phyloP scores from a whole-genome alignment of 2,113 vertebrate species.

The Melanerpes aurifrons region DNA sequence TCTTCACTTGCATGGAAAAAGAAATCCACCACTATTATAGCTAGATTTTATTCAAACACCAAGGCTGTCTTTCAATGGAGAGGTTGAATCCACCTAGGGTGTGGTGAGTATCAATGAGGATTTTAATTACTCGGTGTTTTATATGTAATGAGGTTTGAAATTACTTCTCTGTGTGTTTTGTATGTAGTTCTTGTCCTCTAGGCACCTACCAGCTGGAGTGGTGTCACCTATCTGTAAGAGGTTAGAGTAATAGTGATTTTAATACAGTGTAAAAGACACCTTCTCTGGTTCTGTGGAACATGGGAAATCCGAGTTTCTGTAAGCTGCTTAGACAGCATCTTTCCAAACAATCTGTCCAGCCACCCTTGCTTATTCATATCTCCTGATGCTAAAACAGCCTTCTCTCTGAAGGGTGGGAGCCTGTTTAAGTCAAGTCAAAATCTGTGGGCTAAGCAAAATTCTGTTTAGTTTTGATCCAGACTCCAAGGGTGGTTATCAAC shows the following conservation, averaged over 20 bases:
- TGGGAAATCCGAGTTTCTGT: background rate
- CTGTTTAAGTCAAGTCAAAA: background rate
- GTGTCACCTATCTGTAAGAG: background rate
- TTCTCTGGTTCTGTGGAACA: background rate
- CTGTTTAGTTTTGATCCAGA: background rate
- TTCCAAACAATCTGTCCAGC: background rate
- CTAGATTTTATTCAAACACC: background rate
- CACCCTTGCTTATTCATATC: background rate
- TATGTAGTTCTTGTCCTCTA: background rate
- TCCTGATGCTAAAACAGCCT: background rate
- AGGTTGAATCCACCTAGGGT: background rate
- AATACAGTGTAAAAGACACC: background rate
- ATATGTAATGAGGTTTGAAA: background rate
- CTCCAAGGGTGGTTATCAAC: background rate
- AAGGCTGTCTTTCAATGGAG: background rate
- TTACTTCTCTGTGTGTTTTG: background rate
- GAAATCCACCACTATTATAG: background rate
- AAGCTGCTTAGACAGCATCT: background rate
- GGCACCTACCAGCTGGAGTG: background rate
- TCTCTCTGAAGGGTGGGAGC: background rate
- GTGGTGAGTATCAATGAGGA: background rate
- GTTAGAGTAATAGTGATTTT: background rate
- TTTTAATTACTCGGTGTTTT: background rate
- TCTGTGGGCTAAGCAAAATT: background rate
- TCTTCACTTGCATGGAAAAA: background rate